Base-by-base conservation (phyloP, 2,113 vertebrate species). In the Riparia riparia region DNA sequence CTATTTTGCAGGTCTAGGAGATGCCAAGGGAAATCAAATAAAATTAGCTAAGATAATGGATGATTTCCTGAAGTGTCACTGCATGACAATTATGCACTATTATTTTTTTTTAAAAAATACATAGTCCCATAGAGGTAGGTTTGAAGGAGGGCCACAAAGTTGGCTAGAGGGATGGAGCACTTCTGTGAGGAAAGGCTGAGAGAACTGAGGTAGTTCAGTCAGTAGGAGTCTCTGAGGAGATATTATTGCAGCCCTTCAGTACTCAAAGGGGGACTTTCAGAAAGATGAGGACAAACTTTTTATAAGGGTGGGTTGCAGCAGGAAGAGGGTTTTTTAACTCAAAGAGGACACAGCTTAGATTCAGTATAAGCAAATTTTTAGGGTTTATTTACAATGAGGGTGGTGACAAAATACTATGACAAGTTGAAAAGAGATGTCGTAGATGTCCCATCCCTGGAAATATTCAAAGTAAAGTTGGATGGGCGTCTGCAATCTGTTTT, bases 101-200 rank as follows among this genome's bases (percentile, higher is more conserved):
- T 60, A 26, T 47, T 82, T 47, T 82, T 47, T 20, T 47, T 2
- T 17, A 34, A 31, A 57, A 74, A 74, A 29, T 28, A 6, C 7
- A 3, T 29, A 28, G 6, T 21, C 10, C 17, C 25, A 7, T 21
- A 0, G 0, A 20, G 29, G 7, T 31, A 21, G 4, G 7, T 54
- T 73, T 6, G 12, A 39, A 76, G n/a, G 25, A 82, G n/a, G 6
- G 10, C 6, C 13, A 31, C 14, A 22, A 34, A 69, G 11, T 21
- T 76, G 78, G 4, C 25, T 49, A 14, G 17, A 88, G 13, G 19
- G 7, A 49, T 42, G 41, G 24, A 47, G 3, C 13, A 41, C 3
- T 61, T 76, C 29, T 61, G 2, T 34, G n/a, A 61, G 19, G 17
- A 31, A 82, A 69, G 14, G 7, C 17, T 54, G 20, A 61, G 10